Percentiles rank a stretch among this genome's conserved stretches.
These are phyloP conservation scores for Germaria angustata DNA, from an alignment of 2,888 invertebrate species.

Conservation along the genomic window DNA sequence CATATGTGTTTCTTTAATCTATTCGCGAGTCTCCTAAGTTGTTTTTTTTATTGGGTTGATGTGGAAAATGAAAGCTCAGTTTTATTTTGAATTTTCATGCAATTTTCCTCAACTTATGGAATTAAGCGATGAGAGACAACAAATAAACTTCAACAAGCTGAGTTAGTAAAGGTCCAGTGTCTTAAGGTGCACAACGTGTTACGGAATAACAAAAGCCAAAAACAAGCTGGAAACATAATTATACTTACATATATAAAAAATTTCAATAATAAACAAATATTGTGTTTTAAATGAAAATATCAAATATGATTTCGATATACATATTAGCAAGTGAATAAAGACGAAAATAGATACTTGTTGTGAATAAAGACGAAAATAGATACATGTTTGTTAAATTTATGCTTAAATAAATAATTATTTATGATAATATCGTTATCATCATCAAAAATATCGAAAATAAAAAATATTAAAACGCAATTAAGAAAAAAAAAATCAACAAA, in stretches of 20 bases:
- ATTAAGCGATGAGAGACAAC: conserved; percentile 46
- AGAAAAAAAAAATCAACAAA: conserved; percentile 10
- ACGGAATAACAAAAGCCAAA: conserved; percentile 44
- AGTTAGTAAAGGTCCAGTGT: conserved; percentile 64
- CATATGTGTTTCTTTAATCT: background rate
- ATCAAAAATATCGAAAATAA: background rate
- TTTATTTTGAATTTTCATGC: conserved; percentile 49
- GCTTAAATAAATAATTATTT: background rate
- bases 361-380: background rate
- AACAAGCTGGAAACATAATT: background rate
- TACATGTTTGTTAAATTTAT: conserved; percentile 18
- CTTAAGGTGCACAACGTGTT: conserved; percentile 61
- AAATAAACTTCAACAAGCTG: conserved; percentile 37
- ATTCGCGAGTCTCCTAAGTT: conserved; percentile 24
- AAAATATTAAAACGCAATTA: conserved; percentile 28
- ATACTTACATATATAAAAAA: background rate
- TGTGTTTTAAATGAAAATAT: conserved; percentile 7
- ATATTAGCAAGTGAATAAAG: conserved; percentile 12
- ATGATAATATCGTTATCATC: background rate
- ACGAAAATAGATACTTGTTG: background rate
- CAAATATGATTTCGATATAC: background rate
- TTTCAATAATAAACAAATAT: conserved; percentile 12
- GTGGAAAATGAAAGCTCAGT: conserved; percentile 60
- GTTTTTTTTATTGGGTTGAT: background rate
- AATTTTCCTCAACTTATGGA: conserved; percentile 49